These are phyloP conservation scores for Battus philenor DNA, from an alignment of 1,140 invertebrate species.

Conservation along the genomic window DNA sequence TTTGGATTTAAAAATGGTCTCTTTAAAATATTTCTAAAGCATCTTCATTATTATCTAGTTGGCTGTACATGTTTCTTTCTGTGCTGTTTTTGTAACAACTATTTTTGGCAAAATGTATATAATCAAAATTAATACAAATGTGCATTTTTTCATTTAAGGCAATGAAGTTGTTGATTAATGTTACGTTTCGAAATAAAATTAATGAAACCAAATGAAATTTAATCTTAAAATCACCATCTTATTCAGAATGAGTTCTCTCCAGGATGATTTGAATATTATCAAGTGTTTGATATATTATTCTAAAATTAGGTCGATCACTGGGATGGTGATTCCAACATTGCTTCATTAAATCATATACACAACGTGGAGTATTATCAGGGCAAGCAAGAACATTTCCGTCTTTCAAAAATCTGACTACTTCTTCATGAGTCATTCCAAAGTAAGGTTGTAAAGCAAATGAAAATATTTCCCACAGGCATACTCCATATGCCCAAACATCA, in stretches of 20 bases:
- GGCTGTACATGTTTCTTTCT: too few relatives aligned
- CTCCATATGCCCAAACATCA: constrained; percentile 96
- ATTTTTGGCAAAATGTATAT: too few relatives aligned
- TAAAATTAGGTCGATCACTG: constrained; percentile 88
- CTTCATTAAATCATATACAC: constrained; percentile 95
- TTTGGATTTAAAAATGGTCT: too few relatives aligned
- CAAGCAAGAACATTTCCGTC: constrained; percentile 91
- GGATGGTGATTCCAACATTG: constrained; percentile 94
- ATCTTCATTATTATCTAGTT: too few relatives aligned
- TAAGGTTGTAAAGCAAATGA: constrained; percentile 95
- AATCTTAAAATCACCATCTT: constrained; percentile 27
- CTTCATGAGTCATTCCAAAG: constrained; percentile 96
- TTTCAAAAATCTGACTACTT: constrained; percentile 95
- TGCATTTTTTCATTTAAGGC: constrained; percentile 14
- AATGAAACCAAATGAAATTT: constrained; percentile 21
- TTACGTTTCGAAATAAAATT: constrained; percentile 10
- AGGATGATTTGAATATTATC: constrained; percentile 80
- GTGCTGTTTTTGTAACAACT: too few relatives aligned
- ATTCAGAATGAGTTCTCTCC: constrained; percentile 67
- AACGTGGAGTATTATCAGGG: constrained; percentile 92
- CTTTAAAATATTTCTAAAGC: constrained; percentile 1
- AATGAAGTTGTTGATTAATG: constrained; percentile 13
- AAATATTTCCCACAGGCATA: constrained; percentile 96
- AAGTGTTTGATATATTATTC: constrained; percentile 82
- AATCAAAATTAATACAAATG: constrained; percentile 9